Base-by-base conservation (phyloP, 2,888 invertebrate species). In the Nemurella pictetii region DNA sequence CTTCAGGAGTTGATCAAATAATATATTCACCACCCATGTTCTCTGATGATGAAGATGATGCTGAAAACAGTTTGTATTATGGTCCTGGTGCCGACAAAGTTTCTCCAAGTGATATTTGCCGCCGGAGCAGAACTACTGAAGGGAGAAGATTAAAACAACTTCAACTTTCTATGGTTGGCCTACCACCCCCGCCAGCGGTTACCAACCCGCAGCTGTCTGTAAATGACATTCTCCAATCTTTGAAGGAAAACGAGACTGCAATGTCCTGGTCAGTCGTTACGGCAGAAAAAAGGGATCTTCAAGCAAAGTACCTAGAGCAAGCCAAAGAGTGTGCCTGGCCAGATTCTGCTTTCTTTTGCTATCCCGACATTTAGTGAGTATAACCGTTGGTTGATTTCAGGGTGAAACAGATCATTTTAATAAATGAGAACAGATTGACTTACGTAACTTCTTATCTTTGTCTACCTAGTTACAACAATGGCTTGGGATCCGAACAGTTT, bases 131-230 rank as follows among this genome's bases (percentile, higher is more conserved):
- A 72, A 82, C 28, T 0, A 28, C n/a, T 9, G 12, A 92, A 93
- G 87, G 87, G 27, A 89, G 88, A 86, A 87, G 92, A 85, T 87
- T 92, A 28, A 90, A 88, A 78, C 89, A 90, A 86, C 89, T 93
- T 81, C 92, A 94, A 89, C 93, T 92, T 88, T 92, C 92, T 80
- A 90, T 96, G 9, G 92, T 92, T 87, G 96, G 96, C 0, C 92
- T 96, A 0, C 91, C 94, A 9, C 96, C 96, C 28, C 96, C 96
- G 12, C 95, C 95, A 0, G 95, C 94, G 29, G 92, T 95, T 15
- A 96, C 95, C 20, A 93, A 92, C 72, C 90, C 94, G 29, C 94
- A 94, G 87, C 91, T 93, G 84, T 94, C 95, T 88, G 93, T 94
- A 27, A 91, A 92, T 30, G 94, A 94, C 88, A 94, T 95, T 90